Base-by-base conservation (phyloP, 2,888 invertebrate genomes). In the Psylliodes chrysocephalus region DNA sequence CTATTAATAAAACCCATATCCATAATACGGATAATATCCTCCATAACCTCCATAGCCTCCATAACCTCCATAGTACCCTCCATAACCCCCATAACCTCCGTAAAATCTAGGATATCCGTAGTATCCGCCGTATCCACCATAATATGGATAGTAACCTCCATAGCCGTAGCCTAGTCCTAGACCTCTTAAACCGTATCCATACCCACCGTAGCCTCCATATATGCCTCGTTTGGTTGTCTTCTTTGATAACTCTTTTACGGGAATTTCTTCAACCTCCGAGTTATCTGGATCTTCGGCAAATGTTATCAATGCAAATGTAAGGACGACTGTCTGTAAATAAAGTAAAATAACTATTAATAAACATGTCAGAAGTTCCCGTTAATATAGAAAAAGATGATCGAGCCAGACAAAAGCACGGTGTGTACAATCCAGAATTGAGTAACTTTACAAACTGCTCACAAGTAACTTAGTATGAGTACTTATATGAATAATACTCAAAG, bases 161-260 rank as follows among this genome's bases (percentile, higher is more conserved):
- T 62, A 62, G 2, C 55, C 55, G 25, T 54, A 47, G 8, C 56
- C 44, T 15, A 51, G 19, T 22, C 52, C 46, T 25, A 51, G 4
- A 10, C 54, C 55, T n/a, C 53, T 18, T 28, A 51, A 47, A 7
- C 66, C 61, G 18, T 54, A 54, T 14, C 63, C 60, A 15, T 61
- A 56, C 19, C 65, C 54, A 12, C 64, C 63, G 22, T 59, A 59
- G 15, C 64, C 64, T 51, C 64, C 55, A 15, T 64, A 64, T 12
- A 68, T 63, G 1, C 68, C 68, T 35, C 68, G 61, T 49, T 68
- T 68, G 8, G 56, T 22, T 1, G 68, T 61, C 35, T 60, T 66
- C 53, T 60, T 68, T 0, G 56, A 14, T 46, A 35, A 30, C 12
- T 52, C 64, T 7, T 63, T 55, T 7, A 57, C 49, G 2, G 56